Conservation (phyloP, 2,113 vertebrate species). For the Delphinapterus leucas region DNA sequence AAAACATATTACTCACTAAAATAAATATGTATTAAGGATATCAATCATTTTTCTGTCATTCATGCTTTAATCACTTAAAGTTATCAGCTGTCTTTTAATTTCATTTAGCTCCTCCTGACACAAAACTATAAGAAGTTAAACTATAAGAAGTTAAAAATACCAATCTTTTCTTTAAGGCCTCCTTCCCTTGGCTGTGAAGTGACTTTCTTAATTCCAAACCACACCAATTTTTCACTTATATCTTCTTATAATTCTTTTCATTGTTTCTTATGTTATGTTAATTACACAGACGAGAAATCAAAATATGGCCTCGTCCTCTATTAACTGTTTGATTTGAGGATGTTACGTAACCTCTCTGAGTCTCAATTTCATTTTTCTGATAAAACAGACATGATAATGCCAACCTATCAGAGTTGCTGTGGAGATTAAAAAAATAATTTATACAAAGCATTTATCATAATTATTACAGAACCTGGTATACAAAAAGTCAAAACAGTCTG, state of each 20-base stretch:
- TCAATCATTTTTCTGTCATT: neutral
- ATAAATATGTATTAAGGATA: neutral
- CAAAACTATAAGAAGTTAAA: neutral
- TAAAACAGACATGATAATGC: neutral
- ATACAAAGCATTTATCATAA: neutral
- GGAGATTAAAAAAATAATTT: neutral
- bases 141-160: neutral
- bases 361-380: neutral
- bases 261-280: neutral
- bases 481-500: neutral
- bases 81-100: conserved; percentile 4
- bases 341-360: neutral
- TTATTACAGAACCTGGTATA: neutral
- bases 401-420: neutral
- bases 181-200: neutral
- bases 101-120: neutral
- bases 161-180: neutral
- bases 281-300: neutral
- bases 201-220: neutral
- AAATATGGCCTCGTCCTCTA: neutral
- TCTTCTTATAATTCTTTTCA: neutral
- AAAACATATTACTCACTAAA: neutral
- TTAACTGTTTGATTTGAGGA: neutral
- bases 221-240: neutral
- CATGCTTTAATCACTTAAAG: neutral